Evolutionary conservation across 64 coral and sea anemone species (phyloP), one percentile per base, ranked within the genome.

Genomic region (Platygyra sinensis): DNA sequence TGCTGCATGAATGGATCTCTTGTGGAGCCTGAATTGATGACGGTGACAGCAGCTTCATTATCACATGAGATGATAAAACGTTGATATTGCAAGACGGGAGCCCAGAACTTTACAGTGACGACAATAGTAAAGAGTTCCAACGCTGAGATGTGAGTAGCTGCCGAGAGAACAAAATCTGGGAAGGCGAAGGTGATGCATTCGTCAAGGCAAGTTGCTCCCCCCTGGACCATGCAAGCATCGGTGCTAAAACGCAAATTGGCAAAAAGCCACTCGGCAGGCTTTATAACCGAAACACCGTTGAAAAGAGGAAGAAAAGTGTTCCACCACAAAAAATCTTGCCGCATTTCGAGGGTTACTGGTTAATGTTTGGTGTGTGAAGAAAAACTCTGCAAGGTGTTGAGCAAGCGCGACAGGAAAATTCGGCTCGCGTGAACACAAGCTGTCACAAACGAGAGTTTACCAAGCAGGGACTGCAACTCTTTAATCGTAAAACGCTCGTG

Each of bases 121-220:
- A 80, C 42, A 8, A 89, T 79, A 16, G 60, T 67, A 52, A 46
- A 89, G 5, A 89, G 62, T 79, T 89, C 87, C 5, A 77, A 8
- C 13, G 74, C 54, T 10, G 72, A 65, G 29, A 89, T 89, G 87
- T 89, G 73, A 11, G 38, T 15, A 24, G 73, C 87, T 1, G 8
- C 29, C 2, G 1, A 0, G 1, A 39, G 14, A 10, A 88, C 77
- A 38, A 63, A 25, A 1, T 1, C 2, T 0, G 86, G 28, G 32
- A 88, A 60, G 19, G 62, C 13, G n/a, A 77, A 88, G 30, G 25
- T 1, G 7, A 79, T 55, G 50, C 76, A 79, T 24, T 57, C 50
- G 20, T 79, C 76, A 3, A 79, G 28, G 14, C 77, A 79, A 4
- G 28, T 8, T 7, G 77, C 77, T 3, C 50, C 77, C 18, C 77